Percentiles rank a stretch among this genome's conserved stretches.
Evolutionary conservation across 2,113 vertebrate species (phyloP).

Genomic region (Alligator mississippiensis): DNA sequence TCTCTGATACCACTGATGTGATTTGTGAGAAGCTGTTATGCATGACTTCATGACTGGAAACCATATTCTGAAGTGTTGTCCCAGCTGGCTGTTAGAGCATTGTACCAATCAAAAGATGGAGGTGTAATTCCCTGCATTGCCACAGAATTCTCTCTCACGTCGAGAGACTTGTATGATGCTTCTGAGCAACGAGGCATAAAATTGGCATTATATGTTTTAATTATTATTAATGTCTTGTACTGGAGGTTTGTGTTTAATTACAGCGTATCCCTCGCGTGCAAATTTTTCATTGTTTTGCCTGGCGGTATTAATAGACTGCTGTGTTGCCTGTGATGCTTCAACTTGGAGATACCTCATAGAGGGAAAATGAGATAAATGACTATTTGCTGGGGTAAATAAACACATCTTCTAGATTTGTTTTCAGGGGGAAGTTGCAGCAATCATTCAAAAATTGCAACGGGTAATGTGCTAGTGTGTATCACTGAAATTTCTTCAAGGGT

Average conservation of each 20-base stretch:
- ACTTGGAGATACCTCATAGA: neutral
- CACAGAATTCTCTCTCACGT: neutral
- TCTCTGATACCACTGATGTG: conserved; percentile 1
- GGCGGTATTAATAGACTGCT: neutral
- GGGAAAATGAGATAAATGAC: neutral
- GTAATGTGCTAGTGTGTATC: neutral
- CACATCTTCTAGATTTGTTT: neutral
- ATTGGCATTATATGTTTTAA: conserved; percentile 72
- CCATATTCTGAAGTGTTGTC: conserved; percentile 40
- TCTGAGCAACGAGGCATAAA: conserved; percentile 74
- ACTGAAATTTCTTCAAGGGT: neutral
- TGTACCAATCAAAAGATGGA: neutral
- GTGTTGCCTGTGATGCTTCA: conserved; percentile 15
- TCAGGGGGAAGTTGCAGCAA: neutral
- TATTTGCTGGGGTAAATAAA: neutral
- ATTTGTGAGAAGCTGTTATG: neutral
- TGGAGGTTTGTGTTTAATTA: conserved; percentile 52
- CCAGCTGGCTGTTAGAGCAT: neutral
- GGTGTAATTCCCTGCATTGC: neutral
- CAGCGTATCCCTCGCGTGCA: neutral
- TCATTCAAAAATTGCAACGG: neutral
- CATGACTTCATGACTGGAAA: conserved; percentile 19
- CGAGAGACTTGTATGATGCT: conserved; percentile 36
- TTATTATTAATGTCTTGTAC: conserved; percentile 70
- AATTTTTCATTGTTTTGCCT: conserved; percentile 31